A percentile compares a stretch with the other conserved stretches of the same genome.
phyloP scores from a whole-genome alignment of 1,140 invertebrate genomes.

The Cryptotermes secundus region DNA sequence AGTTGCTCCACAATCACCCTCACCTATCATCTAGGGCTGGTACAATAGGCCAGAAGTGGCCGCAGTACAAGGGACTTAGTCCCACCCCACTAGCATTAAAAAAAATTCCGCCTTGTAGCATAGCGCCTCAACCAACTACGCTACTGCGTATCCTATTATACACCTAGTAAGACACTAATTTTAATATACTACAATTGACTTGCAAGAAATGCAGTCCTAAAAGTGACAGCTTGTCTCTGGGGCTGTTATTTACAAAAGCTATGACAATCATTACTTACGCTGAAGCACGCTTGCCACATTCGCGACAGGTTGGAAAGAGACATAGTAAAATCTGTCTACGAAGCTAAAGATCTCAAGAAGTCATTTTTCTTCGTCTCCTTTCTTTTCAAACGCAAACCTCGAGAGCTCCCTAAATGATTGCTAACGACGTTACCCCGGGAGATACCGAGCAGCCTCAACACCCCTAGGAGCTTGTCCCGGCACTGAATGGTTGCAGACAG shows the following conservation, averaged over 20 bases:
- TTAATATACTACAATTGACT: too few relatives aligned
- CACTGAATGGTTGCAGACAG: not conserved
- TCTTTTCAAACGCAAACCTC: not conserved
- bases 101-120: too few relatives aligned
- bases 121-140: too few relatives aligned
- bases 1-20: too few relatives aligned
- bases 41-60: too few relatives aligned
- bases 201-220: too few relatives aligned
- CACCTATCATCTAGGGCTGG: too few relatives aligned
- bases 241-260: not conserved
- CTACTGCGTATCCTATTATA: too few relatives aligned
- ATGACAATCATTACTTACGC: not conserved
- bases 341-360: not conserved
- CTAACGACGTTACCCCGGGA: conserved; percentile 4
- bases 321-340: not conserved
- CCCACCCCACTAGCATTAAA: too few relatives aligned
- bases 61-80: too few relatives aligned
- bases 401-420: conserved; percentile 2
- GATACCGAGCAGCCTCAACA: not conserved
- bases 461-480: not conserved
- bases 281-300: not conserved
- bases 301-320: not conserved
- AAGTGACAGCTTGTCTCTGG: not conserved
- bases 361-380: not conserved
- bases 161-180: too few relatives aligned